Conservation (phyloP, 2,797 vertebrate genomes). For the Sebastes baramenuke region DNA sequence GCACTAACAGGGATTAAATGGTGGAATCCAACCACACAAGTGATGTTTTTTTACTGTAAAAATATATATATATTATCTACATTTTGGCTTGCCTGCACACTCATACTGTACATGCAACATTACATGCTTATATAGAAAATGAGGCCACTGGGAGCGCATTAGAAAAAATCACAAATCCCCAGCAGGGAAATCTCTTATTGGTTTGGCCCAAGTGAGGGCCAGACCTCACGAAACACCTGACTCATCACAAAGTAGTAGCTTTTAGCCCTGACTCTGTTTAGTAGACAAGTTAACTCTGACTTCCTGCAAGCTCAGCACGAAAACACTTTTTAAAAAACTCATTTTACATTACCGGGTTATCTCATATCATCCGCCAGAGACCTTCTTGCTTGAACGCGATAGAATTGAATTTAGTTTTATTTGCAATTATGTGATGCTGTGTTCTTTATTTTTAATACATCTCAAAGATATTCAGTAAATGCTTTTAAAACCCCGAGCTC, state of each 20-base stretch:
- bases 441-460: background rate
- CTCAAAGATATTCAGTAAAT: background rate
- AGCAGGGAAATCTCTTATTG: slow-evolving; percentile 4
- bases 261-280: slow-evolving; percentile 23
- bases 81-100: background rate
- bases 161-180: slow-evolving; percentile 18
- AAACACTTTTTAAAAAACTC: background rate
- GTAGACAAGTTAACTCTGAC: slow-evolving; percentile 38
- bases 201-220: background rate
- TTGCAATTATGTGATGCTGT: slow-evolving; percentile 13
- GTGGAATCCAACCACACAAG: background rate
- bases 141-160: background rate
- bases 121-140: background rate
- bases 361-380: slow-evolving; percentile 20
- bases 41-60: background rate
- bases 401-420: slow-evolving; percentile 20
- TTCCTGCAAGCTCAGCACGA: slow-evolving; percentile 53
- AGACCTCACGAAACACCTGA: slow-evolving; percentile 26
- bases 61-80: too few relatives aligned
- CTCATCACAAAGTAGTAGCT: slow-evolving; percentile 31
- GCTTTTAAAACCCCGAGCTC: background rate
- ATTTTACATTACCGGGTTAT: slow-evolving; percentile 33
- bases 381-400: background rate
- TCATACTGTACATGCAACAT: background rate
- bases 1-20: background rate